phyloP scores from a whole-genome alignment of 2,888 invertebrate genomes.

The Ganaspis brasiliensis region DNA sequence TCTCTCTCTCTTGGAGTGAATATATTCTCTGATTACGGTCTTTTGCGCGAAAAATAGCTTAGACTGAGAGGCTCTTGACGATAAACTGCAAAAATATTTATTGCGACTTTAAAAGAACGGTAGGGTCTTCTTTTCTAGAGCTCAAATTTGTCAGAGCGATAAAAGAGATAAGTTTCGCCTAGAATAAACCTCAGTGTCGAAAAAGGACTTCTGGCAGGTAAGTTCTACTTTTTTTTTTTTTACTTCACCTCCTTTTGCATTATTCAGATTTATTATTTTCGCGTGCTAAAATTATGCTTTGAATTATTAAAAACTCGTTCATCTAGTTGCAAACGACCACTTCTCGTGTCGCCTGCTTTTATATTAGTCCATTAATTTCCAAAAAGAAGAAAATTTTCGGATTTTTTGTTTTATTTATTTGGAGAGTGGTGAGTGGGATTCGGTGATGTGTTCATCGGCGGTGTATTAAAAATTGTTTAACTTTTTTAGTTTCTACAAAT shows the following conservation, averaged over 20 bases:
- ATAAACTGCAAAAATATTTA: conserved; percentile 35
- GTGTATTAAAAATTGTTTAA: too few species aligned
- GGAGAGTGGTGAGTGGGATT: too few species aligned
- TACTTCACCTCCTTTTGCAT: conserved; percentile 43
- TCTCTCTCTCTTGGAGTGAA: conserved; percentile 28
- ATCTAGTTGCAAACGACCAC: not conserved
- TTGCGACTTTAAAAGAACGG: conserved; percentile 12
- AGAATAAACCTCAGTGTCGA: conserved; percentile 5
- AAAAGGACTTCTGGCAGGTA: not conserved
- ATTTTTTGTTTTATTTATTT: too few species aligned
- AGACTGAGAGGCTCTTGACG: conserved; percentile 45
- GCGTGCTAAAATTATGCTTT: not conserved
- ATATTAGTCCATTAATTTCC: too few species aligned
- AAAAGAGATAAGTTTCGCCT: not conserved
- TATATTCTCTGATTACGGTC: conserved; percentile 58
- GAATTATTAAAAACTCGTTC: not conserved
- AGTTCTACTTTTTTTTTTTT: conserved; percentile 40
- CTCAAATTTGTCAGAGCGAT: conserved; percentile 29
- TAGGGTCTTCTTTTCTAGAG: not conserved
- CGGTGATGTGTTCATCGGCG: too few species aligned
- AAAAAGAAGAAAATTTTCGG: too few species aligned
- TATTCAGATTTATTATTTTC: conserved; percentile 35
- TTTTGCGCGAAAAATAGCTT: conserved; percentile 69
- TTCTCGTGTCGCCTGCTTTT: too few species aligned
- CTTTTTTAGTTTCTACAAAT: too few species aligned